Percentiles rank a stretch among this genome's conserved stretches.
phyloP scores from a whole-genome alignment of 1,140 invertebrate genomes.

The Grapholita molesta region DNA sequence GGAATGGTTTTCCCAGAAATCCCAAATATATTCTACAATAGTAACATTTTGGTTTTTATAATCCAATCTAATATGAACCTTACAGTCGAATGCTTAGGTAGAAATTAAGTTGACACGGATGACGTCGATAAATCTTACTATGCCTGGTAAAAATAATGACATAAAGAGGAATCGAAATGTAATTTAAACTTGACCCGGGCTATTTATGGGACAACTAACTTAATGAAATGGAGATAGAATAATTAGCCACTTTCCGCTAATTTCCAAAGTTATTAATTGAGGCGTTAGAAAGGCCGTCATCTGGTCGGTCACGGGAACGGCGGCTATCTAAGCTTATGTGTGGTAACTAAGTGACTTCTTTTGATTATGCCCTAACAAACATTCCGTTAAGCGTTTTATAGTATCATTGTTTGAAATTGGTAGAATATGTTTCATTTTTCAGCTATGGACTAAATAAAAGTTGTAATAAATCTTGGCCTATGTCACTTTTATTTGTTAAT shows the following conservation, averaged over 20 bases:
- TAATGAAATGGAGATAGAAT: conserved; percentile 63
- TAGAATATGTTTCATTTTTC: not conserved
- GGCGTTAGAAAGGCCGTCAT: conserved; percentile 64
- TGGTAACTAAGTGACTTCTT: conserved; percentile 26
- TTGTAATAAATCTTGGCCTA: too few species aligned
- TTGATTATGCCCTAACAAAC: conserved; percentile 35
- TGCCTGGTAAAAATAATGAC: too few species aligned
- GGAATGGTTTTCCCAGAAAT: too few species aligned
- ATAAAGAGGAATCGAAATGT: conserved; percentile 9
- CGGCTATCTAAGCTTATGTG: conserved; percentile 22
- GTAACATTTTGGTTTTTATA: too few species aligned
- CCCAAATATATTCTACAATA: too few species aligned
- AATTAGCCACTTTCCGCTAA: conserved; percentile 66
- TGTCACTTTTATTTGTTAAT: too few species aligned
- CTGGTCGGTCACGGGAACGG: conserved; percentile 38
- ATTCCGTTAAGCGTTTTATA: conserved; percentile 22
- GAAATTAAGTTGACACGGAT: too few species aligned
- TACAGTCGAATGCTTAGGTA: too few species aligned
- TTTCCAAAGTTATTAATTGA: conserved; percentile 73
- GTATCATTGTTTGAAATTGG: not conserved
- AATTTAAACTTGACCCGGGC: conserved; percentile 32
- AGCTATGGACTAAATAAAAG: too few species aligned
- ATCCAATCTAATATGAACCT: too few species aligned
- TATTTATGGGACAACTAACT: conserved; percentile 43
- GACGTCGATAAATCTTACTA: too few species aligned